phyloP scores from a whole-genome alignment of 1,140 invertebrate species.

The Drosophila nikananu region DNA sequence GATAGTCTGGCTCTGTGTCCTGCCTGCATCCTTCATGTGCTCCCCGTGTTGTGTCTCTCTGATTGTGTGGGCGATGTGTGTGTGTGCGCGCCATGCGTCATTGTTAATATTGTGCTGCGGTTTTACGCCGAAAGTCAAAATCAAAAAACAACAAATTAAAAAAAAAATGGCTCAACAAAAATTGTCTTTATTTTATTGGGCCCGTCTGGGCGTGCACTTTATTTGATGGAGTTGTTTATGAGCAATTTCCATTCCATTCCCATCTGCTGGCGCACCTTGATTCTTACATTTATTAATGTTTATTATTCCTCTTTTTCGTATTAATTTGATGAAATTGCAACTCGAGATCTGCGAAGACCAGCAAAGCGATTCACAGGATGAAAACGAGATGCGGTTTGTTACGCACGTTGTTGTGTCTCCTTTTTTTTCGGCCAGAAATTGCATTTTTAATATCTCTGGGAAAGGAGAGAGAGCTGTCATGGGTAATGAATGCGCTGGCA shows the following conservation, averaged over 20 bases:
- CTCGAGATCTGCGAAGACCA: neutral
- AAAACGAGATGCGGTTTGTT: conserved; percentile 51
- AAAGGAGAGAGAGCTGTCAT: conserved; percentile 46
- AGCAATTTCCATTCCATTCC: conserved; percentile 63
- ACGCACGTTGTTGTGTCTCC: conserved; percentile 34
- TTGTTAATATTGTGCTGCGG: conserved; percentile 78
- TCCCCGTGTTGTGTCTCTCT: conserved; percentile 20
- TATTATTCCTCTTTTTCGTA: conserved; percentile 47
- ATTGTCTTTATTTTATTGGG: conserved; percentile 17
- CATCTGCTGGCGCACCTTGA: conserved; percentile 65
- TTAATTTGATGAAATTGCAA: conserved; percentile 73
- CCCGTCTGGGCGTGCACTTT: conserved; percentile 72
- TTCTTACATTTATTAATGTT: conserved; percentile 82
- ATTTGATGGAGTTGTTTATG: conserved; percentile 84
- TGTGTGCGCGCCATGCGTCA: conserved; percentile 60
- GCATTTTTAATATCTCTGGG: conserved; percentile 76
- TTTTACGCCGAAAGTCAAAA: conserved; percentile 75
- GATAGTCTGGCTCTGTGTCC: conserved; percentile 67
- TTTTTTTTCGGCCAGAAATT: conserved; percentile 63
- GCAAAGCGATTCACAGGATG: conserved; percentile 56
- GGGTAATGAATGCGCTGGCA: conserved; percentile 77
- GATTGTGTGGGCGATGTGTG: conserved; percentile 20
- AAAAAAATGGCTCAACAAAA: conserved; percentile 26
- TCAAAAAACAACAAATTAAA: neutral
- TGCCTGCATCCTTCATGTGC: conserved; percentile 3